Conservation (phyloP, 2,888 invertebrate genomes). For the Mythimna vitellina region DNA sequence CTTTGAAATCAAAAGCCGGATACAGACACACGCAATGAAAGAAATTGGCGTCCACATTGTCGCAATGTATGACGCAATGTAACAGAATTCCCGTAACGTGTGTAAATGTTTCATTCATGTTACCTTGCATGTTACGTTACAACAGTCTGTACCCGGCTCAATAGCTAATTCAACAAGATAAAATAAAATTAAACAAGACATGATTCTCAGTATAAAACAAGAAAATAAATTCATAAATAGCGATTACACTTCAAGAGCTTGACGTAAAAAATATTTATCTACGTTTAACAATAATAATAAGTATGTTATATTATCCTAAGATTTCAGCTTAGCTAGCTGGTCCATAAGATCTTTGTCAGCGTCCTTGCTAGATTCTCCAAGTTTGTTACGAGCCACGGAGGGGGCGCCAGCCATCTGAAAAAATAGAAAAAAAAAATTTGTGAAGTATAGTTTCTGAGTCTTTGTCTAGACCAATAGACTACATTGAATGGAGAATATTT, state of each 20-base stretch:
- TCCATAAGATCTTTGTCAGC: conserved; percentile 93
- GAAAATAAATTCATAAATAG: conserved; percentile 40
- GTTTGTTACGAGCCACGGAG: conserved; percentile 90
- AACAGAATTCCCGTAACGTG: no score
- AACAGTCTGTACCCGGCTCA: not conserved
- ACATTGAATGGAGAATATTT: no score
- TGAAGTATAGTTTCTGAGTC: not conserved
- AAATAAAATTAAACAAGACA: conserved; percentile 28
- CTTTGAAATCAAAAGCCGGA: no score
- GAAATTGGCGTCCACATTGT: no score
- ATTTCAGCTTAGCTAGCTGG: conserved; percentile 92
- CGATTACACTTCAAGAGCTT: conserved; percentile 24
- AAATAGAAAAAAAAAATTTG: not conserved
- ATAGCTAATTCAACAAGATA: conserved; percentile 6
- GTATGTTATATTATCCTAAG: conserved; percentile 65
- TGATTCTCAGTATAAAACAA: conserved; percentile 28
- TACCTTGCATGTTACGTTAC: no score
- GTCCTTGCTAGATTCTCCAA: conserved; percentile 89
- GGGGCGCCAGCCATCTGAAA: conserved; percentile 92
- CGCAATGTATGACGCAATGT: no score
- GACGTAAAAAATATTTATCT: conserved; percentile 20
- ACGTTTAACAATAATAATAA: conserved; percentile 2
- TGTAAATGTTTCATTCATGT: no score
- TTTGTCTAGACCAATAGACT: no score
- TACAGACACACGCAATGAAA: no score